Base-by-base conservation (phyloP, 2,797 vertebrate genomes). In the Pseudopleuronectes americanus region DNA sequence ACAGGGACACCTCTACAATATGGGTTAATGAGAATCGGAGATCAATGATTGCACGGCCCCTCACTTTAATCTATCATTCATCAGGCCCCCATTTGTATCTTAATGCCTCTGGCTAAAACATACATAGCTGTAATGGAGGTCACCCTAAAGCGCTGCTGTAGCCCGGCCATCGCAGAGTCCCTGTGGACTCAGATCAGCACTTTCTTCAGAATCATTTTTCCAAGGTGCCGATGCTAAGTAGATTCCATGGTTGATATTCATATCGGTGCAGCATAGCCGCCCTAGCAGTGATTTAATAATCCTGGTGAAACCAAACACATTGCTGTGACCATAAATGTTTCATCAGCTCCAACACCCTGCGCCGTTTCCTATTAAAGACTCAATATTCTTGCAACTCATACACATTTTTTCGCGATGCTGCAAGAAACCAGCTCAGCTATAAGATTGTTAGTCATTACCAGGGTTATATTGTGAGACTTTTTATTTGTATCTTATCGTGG, bases 21-120 rank as follows among this genome's bases (percentile, higher is more conserved):
- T 84, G 76, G 90, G 90, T 85, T 93, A 93, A 93, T 92, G 87
- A 92, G 71, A 89, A 87, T 87, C 31, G 10, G 68, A 81, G 77
- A 92, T 92, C 90, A 86, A 90, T 92, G 85, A 87, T 87, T 90
- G 84, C 66, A 13, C 67, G 72, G 71, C 65, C 49, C 62, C 68
- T 86, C 56, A 56, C 55, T 84, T 82, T 84, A 75, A 90, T 90
- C 61, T 72, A 78, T 88, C 79, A 81, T 84, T 85, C 53, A 88
- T 80, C 57, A 41, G 67, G 56, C 23, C 64, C 53, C 68, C 26
- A 66, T 81, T 79, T 4, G 16, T 62, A 64, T 74, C 81, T 75
- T 66, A 41, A 66, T 23, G 60, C 75, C 56, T 49, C 5, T 13
- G 63, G 74, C 64, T 81, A 63, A 47, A 71, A 78, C 57, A 9